phyloP scores from a whole-genome alignment of 2,797 vertebrate species.

The Mus spretus region DNA sequence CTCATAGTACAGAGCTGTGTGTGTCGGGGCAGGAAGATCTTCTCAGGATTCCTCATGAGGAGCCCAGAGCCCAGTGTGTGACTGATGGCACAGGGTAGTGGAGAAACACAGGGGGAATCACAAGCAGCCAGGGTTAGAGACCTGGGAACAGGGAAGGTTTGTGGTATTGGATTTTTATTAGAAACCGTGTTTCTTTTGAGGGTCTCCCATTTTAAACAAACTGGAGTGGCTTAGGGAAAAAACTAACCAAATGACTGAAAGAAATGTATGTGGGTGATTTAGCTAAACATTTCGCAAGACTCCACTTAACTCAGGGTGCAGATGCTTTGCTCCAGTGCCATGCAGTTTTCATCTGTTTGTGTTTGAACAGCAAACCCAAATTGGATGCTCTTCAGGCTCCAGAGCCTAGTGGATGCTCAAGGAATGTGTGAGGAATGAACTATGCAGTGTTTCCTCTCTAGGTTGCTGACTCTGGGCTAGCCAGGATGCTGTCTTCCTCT shows the following conservation, averaged over 20 bases:
- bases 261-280: conserved; percentile 52
- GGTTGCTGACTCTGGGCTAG: neutral
- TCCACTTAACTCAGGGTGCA: conserved; percentile 41
- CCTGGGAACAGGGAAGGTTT: neutral
- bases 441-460: conserved; percentile 57
- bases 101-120: neutral
- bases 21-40: neutral
- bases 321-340: conserved; percentile 52
- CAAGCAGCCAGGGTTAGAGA: neutral
- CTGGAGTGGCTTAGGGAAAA: conserved; percentile 20
- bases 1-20: neutral
- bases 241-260: conserved; percentile 50
- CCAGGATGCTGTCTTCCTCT: conserved; percentile 40
- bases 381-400: conserved; percentile 56
- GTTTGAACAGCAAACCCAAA: conserved; percentile 65
- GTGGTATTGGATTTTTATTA: conserved; percentile 50
- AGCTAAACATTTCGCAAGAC: conserved; percentile 61
- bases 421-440: conserved; percentile 61
- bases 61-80: neutral
- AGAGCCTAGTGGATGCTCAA: conserved; percentile 54
- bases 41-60: neutral
- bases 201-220: conserved; percentile 66
- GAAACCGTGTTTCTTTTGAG: conserved; percentile 63
- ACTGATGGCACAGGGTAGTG: neutral
- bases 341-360: conserved; percentile 69